These are phyloP conservation scores for Anastatus disparis DNA, from an alignment of 1,140 invertebrate species.

Conservation along the genomic window DNA sequence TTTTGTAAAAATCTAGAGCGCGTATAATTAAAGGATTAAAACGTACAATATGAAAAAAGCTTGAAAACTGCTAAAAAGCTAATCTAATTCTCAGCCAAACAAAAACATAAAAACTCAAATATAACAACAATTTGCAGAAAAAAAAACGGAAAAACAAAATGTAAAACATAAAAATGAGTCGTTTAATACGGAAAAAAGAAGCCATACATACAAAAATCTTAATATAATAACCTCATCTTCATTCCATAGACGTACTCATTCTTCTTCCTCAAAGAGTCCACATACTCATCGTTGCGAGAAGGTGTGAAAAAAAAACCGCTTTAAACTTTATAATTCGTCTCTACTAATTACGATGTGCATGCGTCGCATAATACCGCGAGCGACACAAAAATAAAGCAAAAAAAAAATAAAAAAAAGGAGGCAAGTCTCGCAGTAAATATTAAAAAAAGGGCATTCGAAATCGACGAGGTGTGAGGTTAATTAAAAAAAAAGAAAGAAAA, in stretches of 20 bases:
- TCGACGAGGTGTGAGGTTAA: conserved; percentile 39
- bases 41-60: too few species aligned
- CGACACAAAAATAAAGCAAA: neutral
- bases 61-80: too few species aligned
- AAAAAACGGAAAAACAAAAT: too few species aligned
- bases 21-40: too few species aligned
- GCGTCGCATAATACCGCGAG: conserved; percentile 15
- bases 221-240: too few species aligned
- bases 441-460: conserved; percentile 11
- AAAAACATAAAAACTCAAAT: too few species aligned
- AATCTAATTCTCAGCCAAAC: too few species aligned
- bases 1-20: too few species aligned
- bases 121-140: neutral
- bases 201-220: neutral
- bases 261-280: neutral
- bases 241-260: too few species aligned
- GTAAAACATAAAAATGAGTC: neutral
- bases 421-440: too few species aligned
- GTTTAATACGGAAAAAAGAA: conserved; percentile 5
- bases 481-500: conserved; percentile 17
- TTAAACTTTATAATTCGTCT: neutral
- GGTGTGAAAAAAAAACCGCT: conserved; percentile 30
- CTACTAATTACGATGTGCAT: conserved; percentile 30
- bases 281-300: neutral
- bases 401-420: too few species aligned